Evolutionary conservation across 1,140 invertebrate genomes (phyloP).

Genomic region (Brachionus plicatilis): DNA sequence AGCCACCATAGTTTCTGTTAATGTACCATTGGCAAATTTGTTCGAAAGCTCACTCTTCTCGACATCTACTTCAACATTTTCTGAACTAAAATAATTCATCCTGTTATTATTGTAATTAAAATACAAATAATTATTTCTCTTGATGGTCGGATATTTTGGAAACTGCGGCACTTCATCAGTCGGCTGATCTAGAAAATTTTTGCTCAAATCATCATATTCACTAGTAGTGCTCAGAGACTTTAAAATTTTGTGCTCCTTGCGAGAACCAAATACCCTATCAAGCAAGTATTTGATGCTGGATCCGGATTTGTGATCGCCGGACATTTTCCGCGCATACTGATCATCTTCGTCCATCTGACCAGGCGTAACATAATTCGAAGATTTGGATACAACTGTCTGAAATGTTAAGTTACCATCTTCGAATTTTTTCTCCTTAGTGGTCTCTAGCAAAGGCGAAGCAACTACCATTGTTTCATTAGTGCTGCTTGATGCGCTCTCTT

Average conservation of each 20-base stretch:
- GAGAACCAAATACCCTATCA: not conserved
- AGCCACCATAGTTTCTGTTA: not conserved
- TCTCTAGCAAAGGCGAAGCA: not conserved
- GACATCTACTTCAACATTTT: not conserved
- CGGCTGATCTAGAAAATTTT: not conserved
- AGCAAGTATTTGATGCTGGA: not conserved
- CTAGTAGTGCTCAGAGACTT: not conserved
- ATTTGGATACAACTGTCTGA: not conserved
- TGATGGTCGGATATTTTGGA: constrained; percentile 15
- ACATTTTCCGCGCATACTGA: not conserved
- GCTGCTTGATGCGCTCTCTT: not conserved
- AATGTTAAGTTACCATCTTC: not conserved
- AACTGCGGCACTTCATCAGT: not conserved
- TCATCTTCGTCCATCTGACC: constrained; percentile 4
- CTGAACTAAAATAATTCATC: constrained; percentile 16
- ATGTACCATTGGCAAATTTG: not conserved
- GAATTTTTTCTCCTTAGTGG: not conserved
- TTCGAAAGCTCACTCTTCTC: not conserved
- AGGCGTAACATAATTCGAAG: not conserved
- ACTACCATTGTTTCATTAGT: constrained; percentile 13
- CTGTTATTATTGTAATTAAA: constrained; percentile 38
- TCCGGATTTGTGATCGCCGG: not conserved
- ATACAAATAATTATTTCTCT: constrained; percentile 40
- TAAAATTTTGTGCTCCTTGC: not conserved
- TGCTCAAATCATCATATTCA: constrained; percentile 11